phyloP scores from a whole-genome alignment of 2,888 invertebrate species.

The Machimus atricapillus region DNA sequence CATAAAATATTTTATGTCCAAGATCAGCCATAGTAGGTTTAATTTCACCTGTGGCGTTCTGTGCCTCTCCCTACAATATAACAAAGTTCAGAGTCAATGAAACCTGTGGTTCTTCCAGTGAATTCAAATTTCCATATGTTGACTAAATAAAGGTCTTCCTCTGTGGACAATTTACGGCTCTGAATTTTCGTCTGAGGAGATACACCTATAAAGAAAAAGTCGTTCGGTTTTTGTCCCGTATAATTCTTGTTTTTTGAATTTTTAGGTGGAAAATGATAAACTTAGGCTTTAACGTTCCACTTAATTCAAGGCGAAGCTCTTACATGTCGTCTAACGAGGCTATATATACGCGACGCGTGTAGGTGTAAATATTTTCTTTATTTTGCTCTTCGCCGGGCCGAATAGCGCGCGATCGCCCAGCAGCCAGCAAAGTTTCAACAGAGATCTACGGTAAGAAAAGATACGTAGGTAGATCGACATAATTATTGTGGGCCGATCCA shows the following conservation, averaged over 20 bases:
- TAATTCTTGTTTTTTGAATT: neutral
- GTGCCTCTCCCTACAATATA: neutral
- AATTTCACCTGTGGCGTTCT: neutral
- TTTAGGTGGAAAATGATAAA: neutral
- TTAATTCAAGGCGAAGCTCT: neutral
- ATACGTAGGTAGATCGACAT: conserved; percentile 36
- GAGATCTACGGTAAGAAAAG: neutral
- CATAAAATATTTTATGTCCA: neutral
- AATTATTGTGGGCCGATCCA: conserved; percentile 39
- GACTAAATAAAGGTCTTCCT: neutral
- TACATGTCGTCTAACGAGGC: neutral
- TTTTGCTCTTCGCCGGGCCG: neutral
- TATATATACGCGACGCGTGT: conserved; percentile 7
- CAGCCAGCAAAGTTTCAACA: conserved; percentile 16
- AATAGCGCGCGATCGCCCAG: conserved; percentile 5
- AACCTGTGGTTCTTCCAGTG: neutral
- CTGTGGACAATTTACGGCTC: neutral
- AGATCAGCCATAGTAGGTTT: neutral
- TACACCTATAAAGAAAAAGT: neutral
- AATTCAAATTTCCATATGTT: neutral
- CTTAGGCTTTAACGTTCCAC: neutral
- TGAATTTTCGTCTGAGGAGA: neutral
- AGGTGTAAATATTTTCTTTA: conserved; percentile 28
- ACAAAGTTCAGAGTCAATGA: neutral
- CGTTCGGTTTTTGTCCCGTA: neutral